phyloP scores from a whole-genome alignment of 1,140 invertebrate species.

The Nephila pilipes region DNA sequence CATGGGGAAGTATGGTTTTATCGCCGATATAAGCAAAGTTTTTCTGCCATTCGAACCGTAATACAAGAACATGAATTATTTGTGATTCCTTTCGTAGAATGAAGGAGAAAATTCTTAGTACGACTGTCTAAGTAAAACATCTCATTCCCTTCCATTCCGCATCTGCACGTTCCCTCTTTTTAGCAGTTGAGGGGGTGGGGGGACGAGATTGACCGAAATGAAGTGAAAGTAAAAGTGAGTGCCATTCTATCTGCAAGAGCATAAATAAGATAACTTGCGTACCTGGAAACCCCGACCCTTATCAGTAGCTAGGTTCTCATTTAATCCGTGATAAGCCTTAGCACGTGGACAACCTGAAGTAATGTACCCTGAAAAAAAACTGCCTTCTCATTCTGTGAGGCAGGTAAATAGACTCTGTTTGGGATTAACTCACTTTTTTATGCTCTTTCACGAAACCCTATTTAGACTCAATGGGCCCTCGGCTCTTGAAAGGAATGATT shows the following conservation, averaged over 20 bases:
- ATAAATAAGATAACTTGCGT: constrained; percentile 24
- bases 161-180: neutral
- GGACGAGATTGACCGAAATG: neutral
- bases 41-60: no score
- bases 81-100: no score
- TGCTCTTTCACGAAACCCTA: neutral
- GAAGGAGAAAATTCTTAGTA: neutral
- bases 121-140: neutral
- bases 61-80: no score
- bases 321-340: constrained; percentile 43
- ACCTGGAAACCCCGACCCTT: constrained; percentile 2
- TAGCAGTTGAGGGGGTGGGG: neutral
- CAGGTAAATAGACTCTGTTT: constrained; percentile 4
- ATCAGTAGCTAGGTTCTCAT: neutral
- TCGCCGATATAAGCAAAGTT: no score
- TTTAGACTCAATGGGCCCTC: neutral
- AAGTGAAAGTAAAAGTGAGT: constrained; percentile 28
- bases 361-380: neutral
- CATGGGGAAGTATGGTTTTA: no score
- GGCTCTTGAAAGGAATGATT: neutral
- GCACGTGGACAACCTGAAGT: constrained; percentile 21
- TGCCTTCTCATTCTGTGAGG: neutral
- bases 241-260: neutral
- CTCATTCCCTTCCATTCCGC: neutral
- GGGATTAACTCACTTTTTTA: neutral